These are phyloP conservation scores for Agonopterix arenella DNA, from an alignment of 2,888 invertebrate species.

Conservation along the genomic window DNA sequence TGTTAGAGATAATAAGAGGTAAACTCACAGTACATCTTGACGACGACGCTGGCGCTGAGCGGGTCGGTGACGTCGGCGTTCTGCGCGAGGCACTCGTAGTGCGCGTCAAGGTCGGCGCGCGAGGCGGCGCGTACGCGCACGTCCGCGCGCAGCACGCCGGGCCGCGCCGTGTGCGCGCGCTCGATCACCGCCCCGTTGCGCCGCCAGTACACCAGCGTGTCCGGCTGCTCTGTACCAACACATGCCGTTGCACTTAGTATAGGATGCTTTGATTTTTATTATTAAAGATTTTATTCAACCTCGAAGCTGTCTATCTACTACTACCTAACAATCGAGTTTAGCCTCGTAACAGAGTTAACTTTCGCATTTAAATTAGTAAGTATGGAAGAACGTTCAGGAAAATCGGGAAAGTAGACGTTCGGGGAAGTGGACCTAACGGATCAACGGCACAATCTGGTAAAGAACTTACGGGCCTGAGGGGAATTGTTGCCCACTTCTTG, in stretches of 20 bases:
- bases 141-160: conserved; percentile 33
- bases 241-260: neutral
- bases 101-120: conserved; percentile 44
- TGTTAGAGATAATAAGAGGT: neutral
- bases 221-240: conserved; percentile 27
- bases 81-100: conserved; percentile 50
- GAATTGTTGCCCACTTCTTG: too few species aligned
- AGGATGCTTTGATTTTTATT: too few species aligned
- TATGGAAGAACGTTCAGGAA: too few species aligned
- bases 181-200: conserved; percentile 41
- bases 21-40: conserved; percentile 57
- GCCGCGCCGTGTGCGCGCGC: conserved; percentile 22
- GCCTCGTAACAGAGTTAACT: too few species aligned
- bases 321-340: too few species aligned
- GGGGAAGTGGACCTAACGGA: too few species aligned
- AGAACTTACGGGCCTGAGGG: too few species aligned
- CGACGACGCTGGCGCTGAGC: conserved; percentile 32
- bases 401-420: too few species aligned
- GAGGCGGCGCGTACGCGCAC: conserved; percentile 32
- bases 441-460: too few species aligned
- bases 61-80: conserved; percentile 58
- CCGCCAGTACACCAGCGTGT: conserved; percentile 49
- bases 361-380: too few species aligned
- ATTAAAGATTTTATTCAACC: too few species aligned
- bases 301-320: too few species aligned